phyloP scores from a whole-genome alignment of 2,113 vertebrate genomes.

The Plotosus lineatus region DNA sequence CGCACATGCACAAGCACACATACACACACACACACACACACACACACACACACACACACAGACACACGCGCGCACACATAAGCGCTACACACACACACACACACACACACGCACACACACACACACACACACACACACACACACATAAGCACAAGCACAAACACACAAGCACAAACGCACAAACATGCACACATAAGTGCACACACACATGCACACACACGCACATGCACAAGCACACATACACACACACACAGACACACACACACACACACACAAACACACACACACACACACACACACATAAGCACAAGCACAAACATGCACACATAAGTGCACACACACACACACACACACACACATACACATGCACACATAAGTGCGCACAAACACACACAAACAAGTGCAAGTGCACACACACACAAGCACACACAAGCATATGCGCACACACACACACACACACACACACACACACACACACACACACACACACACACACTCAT shows the following conservation, averaged over 20 bases:
- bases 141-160: slow-evolving; percentile 24
- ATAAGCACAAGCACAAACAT: no score
- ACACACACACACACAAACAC: slow-evolving; percentile 16
- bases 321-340: no score
- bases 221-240: slow-evolving; percentile 24
- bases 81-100: slow-evolving; percentile 32
- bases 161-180: no score
- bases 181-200: no score
- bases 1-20: slow-evolving; percentile 23
- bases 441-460: slow-evolving; percentile 28
- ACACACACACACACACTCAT: slow-evolving; percentile 49
- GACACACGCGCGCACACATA: no score
- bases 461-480: slow-evolving; percentile 29
- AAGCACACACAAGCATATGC: slow-evolving; percentile 47
- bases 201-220: slow-evolving; percentile 16
- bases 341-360: slow-evolving; percentile 29
- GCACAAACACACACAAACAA: slow-evolving; percentile 23
- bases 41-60: slow-evolving; percentile 17
- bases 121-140: slow-evolving; percentile 17
- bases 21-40: slow-evolving; percentile 47
- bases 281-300: slow-evolving; percentile 32
- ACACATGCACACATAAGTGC: slow-evolving; percentile 44
- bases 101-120: slow-evolving; percentile 48
- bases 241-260: slow-evolving; percentile 47
- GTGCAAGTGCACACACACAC: slow-evolving; percentile 1